Evolutionary conservation across 1,140 invertebrate genomes (phyloP), one percentile per base, ranked within the genome.

Genomic region (Euura lappo): DNA sequence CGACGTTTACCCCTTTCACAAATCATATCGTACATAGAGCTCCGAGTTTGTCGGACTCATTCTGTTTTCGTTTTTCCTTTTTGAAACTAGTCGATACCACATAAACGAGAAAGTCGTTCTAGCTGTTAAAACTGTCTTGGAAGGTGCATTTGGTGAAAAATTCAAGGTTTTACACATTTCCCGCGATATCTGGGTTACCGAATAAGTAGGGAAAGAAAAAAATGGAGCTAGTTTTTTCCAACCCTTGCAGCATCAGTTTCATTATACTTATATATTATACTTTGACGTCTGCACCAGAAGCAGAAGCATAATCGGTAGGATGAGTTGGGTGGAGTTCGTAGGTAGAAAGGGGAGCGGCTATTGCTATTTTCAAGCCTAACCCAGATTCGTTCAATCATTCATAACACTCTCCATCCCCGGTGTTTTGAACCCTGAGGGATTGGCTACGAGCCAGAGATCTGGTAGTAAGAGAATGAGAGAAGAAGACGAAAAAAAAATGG

Each of bases 331-430:
- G 28, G 28, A 28, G 28, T 28, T 28, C 28, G 28, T 28, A 28
- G 28, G 28, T 28, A 28, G 28, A 28, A 28, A 28, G 28, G 28
- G 28, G 51, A 8, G 51, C 51, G 8, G 51, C 51, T 60, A 60
- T 60, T 60, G 51, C 51, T 60, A 60, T 60, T 60, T 60, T 60
- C 51, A 60, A 60, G 51, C 3, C 51, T 60, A 60, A 60, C 51
- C 51, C 51, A 60, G 51, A 60, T 60, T 60, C 51, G 51, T 60
- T 60, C 51, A 60, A 60, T 60, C 51, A 60, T 60, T 60, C 51
- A 60, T 60, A 60, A 60, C 51, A 60, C 51, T 60, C 51, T 60
- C 51, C 51, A n/a, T 8, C 51, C 6, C 51, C 51, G 13, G 51
- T 60, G 51, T 60, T 60, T 60, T 60, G 51, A 60, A 60, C 51